A percentile compares a stretch with the other conserved stretches of the same genome.
Evolutionary conservation across 2,888 invertebrate genomes (phyloP).

Genomic region (Cepaea hortensis): DNA sequence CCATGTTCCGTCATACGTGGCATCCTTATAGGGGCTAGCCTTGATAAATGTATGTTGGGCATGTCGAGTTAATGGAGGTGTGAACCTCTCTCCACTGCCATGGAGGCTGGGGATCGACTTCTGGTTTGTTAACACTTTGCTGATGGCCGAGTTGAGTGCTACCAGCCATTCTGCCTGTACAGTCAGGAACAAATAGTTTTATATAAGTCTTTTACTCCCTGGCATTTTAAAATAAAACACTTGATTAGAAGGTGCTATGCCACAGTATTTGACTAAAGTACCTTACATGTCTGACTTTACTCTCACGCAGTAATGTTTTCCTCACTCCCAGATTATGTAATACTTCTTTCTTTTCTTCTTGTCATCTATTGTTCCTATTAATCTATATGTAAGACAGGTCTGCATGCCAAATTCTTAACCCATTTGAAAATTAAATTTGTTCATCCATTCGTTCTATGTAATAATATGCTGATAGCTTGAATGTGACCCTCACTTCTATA

Average conservation of each 20-base stretch:
- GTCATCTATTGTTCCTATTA: too few species aligned
- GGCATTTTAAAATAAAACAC: neutral
- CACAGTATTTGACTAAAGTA: neutral
- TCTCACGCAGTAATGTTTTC: neutral
- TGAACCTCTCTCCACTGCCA: constrained; percentile 76
- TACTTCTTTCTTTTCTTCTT: too few species aligned
- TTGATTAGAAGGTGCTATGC: neutral
- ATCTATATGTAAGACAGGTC: too few species aligned
- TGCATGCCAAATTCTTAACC: too few species aligned
- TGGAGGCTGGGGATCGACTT: constrained; percentile 76
- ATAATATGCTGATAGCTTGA: too few species aligned
- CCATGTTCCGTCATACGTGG: constrained; percentile 88
- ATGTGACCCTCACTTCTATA: too few species aligned
- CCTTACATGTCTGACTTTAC: neutral
- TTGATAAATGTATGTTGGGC: constrained; percentile 86
- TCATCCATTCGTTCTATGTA: too few species aligned
- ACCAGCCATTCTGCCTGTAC: constrained; percentile 78
- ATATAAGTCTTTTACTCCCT: too few species aligned
- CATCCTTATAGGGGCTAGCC: constrained; percentile 84
- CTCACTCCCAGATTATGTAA: too few species aligned
- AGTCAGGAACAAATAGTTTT: neutral
- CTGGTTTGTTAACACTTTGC: constrained; percentile 79
- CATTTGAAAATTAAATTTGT: too few species aligned
- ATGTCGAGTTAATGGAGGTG: constrained; percentile 84
- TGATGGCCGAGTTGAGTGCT: constrained; percentile 85